phyloP scores from a whole-genome alignment of 2,797 vertebrate genomes.

The Todus mexicanus region DNA sequence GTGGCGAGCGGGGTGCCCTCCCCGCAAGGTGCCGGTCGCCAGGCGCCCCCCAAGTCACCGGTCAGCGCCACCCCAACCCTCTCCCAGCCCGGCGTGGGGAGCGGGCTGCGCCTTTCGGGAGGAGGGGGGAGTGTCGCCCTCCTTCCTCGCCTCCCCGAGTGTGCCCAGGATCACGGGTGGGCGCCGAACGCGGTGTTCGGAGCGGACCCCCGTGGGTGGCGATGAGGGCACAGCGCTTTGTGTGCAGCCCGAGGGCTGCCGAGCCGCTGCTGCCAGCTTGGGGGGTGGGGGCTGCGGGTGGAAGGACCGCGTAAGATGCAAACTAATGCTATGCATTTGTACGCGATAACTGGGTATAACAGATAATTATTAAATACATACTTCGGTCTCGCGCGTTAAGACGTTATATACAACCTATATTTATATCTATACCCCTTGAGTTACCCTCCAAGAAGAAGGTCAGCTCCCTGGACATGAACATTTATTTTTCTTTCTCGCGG shows the following conservation, averaged over 20 bases:
- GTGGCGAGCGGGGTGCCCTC: too few species aligned
- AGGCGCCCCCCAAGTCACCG: too few species aligned
- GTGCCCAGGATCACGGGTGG: not conserved
- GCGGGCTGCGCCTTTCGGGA: too few species aligned
- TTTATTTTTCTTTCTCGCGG: conserved; percentile 76
- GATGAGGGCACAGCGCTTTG: not conserved
- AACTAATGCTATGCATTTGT: conserved; percentile 24
- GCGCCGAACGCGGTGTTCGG: not conserved
- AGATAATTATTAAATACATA: conserved; percentile 44
- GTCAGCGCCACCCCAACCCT: not conserved
- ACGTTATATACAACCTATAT: conserved; percentile 25
- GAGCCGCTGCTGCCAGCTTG: too few species aligned
- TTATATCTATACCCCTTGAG: conserved; percentile 53
- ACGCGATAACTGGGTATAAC: not conserved
- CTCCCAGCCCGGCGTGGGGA: not conserved
- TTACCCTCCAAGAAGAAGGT: conserved; percentile 83
- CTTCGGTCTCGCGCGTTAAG: not conserved
- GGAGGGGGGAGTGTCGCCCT: too few species aligned
- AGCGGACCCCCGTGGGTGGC: not conserved
- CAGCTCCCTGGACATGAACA: conserved; percentile 80
- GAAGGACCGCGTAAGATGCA: not conserved
- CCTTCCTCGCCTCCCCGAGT: not conserved
- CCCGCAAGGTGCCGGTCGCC: too few species aligned
- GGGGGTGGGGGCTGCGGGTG: not conserved
- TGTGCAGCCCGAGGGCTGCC: not conserved